Evolutionary conservation across 2,888 invertebrate species (phyloP).

Genomic region (Hipparchia semele): DNA sequence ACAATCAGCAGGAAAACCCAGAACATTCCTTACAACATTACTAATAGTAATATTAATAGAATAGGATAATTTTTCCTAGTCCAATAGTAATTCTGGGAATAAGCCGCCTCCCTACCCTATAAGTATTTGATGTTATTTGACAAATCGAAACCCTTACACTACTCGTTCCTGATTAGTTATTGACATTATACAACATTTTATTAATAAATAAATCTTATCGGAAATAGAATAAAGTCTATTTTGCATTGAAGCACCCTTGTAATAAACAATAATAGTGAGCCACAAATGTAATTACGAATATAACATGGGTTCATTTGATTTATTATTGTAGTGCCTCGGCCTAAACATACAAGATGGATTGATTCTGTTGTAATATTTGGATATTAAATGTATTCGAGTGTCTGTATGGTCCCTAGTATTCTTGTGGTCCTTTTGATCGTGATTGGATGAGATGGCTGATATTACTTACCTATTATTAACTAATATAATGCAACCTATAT

Average conservation of each 20-base stretch:
- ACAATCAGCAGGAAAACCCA: no score
- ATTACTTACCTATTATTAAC: neutral
- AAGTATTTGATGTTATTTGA: neutral
- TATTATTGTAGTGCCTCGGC: conserved; percentile 35
- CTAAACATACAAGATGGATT: conserved; percentile 38
- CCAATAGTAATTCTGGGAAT: neutral
- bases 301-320: conserved; percentile 34
- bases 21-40: no score
- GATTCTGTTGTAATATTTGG: conserved; percentile 34
- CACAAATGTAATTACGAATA: conserved; percentile 30
- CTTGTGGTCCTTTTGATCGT: conserved; percentile 6
- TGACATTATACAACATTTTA: neutral
- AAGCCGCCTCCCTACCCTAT: neutral
- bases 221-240: conserved; percentile 13
- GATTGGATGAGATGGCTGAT: conserved; percentile 11
- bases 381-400: conserved; percentile 25
- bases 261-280: conserved; percentile 20
- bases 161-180: conserved; percentile 20
- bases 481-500: neutral
- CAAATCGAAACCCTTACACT: conserved; percentile 20
- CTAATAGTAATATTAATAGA: no score
- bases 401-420: neutral
- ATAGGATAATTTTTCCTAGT: no score
- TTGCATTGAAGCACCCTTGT: neutral
- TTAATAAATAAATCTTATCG: conserved; percentile 1